Conservation (phyloP, 2,888 invertebrate species). For the Unio delphinus region DNA sequence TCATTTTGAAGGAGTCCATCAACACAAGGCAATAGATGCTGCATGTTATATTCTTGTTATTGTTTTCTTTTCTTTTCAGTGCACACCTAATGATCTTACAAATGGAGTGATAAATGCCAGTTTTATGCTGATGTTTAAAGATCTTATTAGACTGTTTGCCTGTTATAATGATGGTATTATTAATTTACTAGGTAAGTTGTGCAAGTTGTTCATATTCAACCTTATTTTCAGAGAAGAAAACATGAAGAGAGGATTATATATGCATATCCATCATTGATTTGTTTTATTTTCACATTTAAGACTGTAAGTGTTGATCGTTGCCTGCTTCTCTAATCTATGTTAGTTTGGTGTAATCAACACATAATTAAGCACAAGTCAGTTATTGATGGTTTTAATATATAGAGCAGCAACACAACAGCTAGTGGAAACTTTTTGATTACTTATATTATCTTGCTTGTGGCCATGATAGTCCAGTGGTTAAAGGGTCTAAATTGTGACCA, state of each 20-base stretch:
- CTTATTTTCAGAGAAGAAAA: too few species aligned
- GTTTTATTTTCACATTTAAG: too few species aligned
- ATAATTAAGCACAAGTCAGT: neutral
- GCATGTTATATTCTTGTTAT: neutral
- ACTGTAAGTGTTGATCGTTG: too few species aligned
- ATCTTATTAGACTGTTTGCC: slow-evolving; percentile 98
- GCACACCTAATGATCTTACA: slow-evolving; percentile 94
- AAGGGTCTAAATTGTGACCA: too few species aligned
- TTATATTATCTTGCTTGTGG: neutral
- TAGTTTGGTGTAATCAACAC: too few species aligned
- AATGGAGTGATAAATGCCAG: slow-evolving; percentile 99
- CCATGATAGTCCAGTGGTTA: too few species aligned
- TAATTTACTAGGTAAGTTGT: slow-evolving; percentile 84
- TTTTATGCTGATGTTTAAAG: slow-evolving; percentile 98
- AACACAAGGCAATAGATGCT: neutral
- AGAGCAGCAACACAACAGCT: neutral
- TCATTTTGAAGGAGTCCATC: too few species aligned
- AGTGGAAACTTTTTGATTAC: neutral
- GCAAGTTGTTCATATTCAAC: too few species aligned
- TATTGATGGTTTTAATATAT: neutral
- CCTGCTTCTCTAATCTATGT: too few species aligned
- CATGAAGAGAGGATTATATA: too few species aligned
- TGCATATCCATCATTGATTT: too few species aligned
- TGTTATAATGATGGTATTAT: slow-evolving; percentile 99
- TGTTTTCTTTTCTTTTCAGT: slow-evolving; percentile 71